A percentile compares a stretch with the other conserved stretches of the same genome.
Evolutionary conservation across 1,140 invertebrate genomes (phyloP).

Genomic region (Lucilia sericata): DNA sequence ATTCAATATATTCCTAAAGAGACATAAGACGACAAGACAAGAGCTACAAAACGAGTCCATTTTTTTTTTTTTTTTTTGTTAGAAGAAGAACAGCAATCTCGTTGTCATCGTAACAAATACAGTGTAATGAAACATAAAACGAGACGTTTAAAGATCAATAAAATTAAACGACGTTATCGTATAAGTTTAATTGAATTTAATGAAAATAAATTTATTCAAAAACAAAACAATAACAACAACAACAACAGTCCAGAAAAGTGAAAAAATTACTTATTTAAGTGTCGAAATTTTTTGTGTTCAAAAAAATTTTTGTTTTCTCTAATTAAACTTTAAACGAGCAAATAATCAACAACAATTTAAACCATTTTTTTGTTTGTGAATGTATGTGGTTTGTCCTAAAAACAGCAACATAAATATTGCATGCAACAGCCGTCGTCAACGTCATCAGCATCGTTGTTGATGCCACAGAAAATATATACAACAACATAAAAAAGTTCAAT

Average conservation of each 20-base stretch:
- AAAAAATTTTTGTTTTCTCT: not conserved
- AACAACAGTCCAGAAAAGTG: conserved; percentile 13
- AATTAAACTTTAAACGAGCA: not conserved
- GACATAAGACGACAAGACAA: no score
- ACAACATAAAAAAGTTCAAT: conserved; percentile 40
- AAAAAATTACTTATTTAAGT: not conserved
- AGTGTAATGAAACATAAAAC: conserved; percentile 40
- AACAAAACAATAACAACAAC: conserved; percentile 5
- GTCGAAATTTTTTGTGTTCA: not conserved
- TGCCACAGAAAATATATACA: not conserved
- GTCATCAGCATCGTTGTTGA: not conserved
- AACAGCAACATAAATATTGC: not conserved
- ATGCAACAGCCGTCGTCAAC: not conserved
- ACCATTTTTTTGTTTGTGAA: not conserved
- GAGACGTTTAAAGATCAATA: conserved; percentile 4
- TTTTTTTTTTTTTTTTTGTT: no score
- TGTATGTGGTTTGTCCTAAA: not conserved
- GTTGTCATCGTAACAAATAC: not conserved
- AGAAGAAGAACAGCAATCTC: no score
- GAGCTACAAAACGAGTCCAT: no score
- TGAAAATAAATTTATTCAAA: conserved; percentile 42
- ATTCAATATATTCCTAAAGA: no score
- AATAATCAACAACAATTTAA: not conserved
- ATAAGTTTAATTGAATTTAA: conserved; percentile 44
- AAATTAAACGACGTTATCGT: conserved; percentile 36